A percentile compares a stretch with the other conserved stretches of the same genome.
phyloP scores from a whole-genome alignment of 2,797 vertebrate species.

The Myioborus melanocephalus region DNA sequence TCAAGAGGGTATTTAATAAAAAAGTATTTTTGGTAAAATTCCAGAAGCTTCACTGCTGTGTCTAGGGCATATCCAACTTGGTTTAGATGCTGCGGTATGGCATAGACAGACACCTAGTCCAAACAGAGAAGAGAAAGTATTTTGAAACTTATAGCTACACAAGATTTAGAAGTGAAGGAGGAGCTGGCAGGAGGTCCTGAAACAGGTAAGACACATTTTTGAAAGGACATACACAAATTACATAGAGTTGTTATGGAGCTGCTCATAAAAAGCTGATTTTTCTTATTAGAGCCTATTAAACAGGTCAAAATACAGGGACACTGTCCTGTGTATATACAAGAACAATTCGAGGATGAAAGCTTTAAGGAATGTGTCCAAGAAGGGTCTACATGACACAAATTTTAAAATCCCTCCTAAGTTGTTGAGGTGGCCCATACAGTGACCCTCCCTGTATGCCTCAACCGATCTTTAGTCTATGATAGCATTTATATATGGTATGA shows the following conservation, averaged over 20 bases:
- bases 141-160: neutral
- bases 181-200: neutral
- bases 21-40: conserved; percentile 90
- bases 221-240: neutral
- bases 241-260: neutral
- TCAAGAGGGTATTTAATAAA: conserved; percentile 84
- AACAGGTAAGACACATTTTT: neutral
- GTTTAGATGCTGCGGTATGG: conserved; percentile 85
- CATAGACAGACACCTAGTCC: conserved; percentile 88
- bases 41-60: conserved; percentile 80
- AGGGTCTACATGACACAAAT: neutral
- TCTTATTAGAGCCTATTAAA: neutral
- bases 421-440: neutral
- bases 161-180: neutral
- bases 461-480: neutral
- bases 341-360: neutral
- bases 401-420: neutral
- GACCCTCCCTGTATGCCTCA: neutral
- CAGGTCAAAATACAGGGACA: neutral
- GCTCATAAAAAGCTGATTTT: neutral
- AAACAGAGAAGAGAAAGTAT: neutral
- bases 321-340: neutral
- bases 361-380: neutral
- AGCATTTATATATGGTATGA: neutral
- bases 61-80: conserved; percentile 84